Conservation (phyloP, 30 jellyfish, hydroid and myxozoan genomes). For the Sanderia malayensis region DNA sequence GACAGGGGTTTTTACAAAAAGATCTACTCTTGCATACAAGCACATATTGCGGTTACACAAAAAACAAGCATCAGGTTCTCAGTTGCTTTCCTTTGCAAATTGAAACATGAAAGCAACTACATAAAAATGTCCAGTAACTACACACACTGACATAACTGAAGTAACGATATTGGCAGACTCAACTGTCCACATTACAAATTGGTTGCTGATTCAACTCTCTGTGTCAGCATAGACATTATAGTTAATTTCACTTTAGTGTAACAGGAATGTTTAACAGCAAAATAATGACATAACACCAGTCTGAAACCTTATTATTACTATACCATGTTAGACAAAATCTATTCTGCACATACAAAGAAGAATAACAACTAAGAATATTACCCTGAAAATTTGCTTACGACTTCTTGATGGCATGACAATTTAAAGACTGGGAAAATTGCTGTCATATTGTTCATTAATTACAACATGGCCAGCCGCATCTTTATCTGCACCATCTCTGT, state of each 20-base stretch:
- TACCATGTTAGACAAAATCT: neutral
- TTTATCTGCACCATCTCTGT: neutral
- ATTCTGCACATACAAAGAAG: neutral
- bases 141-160: too few relatives aligned
- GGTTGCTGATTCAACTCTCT: too few relatives aligned
- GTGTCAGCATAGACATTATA: too few relatives aligned
- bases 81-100: too few relatives aligned
- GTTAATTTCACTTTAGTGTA: neutral
- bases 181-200: too few relatives aligned
- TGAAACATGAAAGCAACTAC: too few relatives aligned
- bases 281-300: neutral
- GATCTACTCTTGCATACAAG: too few relatives aligned
- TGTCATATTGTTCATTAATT: conserved; percentile 1
- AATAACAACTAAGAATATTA: neutral
- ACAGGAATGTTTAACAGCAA: neutral
- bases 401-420: neutral
- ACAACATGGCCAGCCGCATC: neutral
- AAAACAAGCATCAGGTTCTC: too few relatives aligned
- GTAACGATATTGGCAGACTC: too few relatives aligned
- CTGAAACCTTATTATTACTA: neutral
- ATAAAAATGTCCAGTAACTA: too few relatives aligned
- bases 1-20: too few relatives aligned
- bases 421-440: conserved; percentile 1
- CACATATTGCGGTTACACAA: too few relatives aligned
- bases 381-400: neutral